Evolutionary conservation across 2,113 vertebrate genomes (phyloP), one percentile per base, ranked within the genome.

Genomic region (Calyptomena viridis): DNA sequence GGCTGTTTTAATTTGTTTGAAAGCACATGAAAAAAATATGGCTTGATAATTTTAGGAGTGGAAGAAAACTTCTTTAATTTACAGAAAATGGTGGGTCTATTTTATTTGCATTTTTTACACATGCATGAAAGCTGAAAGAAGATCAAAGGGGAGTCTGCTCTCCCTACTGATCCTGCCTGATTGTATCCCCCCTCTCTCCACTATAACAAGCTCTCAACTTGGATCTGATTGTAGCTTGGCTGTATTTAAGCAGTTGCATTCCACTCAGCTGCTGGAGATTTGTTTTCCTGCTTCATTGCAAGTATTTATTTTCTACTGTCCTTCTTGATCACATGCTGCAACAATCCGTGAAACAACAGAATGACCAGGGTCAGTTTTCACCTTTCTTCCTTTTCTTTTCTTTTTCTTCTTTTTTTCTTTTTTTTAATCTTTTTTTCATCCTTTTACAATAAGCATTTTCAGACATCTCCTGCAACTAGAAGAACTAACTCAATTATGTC

Each of bases 1-100:
- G 95, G 62, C 66, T 90, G 44, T 94, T 96, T 96, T 96, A 97
- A 97, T 98, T 97, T 97, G 85, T 94, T 97, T 97, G 84, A 97
- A 96, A 97, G 94, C 88, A 94, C 79, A 93, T 95, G 60, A 40
- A 94, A 97, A 97, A 96, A 96, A 97, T 97, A 96, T 90, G 84
- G 53, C 87, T 89, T 3, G 59, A 83, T 94, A 97, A 97, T 94
- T 95, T 94, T 20, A 35, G 27, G 17, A 23, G 21, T 47, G 55
- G 35, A 12, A 3, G 2, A 0, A 52, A 77, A 63, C 53, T 97
- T 84, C 47, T 97, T 96, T 97, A 97, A 84, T 94, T 96, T 94
- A 94, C 82, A 95, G 88, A 97, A 97, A 95, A 84, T 2, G 4
- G 74, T 94, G 30, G n/a, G 72, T 95, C 84, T 96, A 63, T 95